phyloP scores from a whole-genome alignment of 2,888 invertebrate genomes.

The Helobdella robusta region DNA sequence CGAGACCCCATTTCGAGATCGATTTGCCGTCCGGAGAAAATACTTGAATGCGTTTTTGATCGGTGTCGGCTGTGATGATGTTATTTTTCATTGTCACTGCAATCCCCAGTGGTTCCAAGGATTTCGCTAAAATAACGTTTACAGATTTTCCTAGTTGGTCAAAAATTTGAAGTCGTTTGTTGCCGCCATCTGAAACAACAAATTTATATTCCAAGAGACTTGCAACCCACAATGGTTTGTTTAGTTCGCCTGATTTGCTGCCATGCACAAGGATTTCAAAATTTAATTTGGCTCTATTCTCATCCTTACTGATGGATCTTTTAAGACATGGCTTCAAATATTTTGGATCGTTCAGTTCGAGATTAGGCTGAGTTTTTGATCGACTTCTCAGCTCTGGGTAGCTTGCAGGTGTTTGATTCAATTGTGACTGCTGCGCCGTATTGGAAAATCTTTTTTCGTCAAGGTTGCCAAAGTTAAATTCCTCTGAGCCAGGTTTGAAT shows the following conservation, averaged over 20 bases:
- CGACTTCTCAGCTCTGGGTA: not conserved
- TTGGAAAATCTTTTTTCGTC: slow-evolving; percentile 25
- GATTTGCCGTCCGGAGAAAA: slow-evolving; percentile 31
- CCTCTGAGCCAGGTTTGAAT: slow-evolving; percentile 31
- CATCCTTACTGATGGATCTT: not conserved
- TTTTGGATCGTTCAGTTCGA: not conserved
- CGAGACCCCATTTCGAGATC: slow-evolving; percentile 36
- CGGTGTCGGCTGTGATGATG: slow-evolving; percentile 34
- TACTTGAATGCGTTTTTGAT: slow-evolving; percentile 35
- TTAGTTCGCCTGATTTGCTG: slow-evolving; percentile 29
- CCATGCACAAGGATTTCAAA: slow-evolving; percentile 18
- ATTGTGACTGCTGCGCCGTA: not conserved
- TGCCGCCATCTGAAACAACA: slow-evolving; percentile 35
- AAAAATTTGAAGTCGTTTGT: slow-evolving; percentile 36
- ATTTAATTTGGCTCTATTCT: slow-evolving; percentile 4
- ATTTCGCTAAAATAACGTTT: not conserved
- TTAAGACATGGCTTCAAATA: not conserved
- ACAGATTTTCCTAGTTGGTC: slow-evolving; percentile 28
- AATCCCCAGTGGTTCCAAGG: slow-evolving; percentile 33
- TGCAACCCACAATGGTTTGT: slow-evolving; percentile 35
- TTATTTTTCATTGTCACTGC: slow-evolving; percentile 34
- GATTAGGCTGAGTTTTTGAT: not conserved
- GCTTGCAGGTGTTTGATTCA: not conserved
- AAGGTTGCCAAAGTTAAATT: slow-evolving; percentile 30
- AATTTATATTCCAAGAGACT: slow-evolving; percentile 34